Base-by-base conservation (phyloP, 2,888 invertebrate species). In the Eueremaeus valkanovi region DNA sequence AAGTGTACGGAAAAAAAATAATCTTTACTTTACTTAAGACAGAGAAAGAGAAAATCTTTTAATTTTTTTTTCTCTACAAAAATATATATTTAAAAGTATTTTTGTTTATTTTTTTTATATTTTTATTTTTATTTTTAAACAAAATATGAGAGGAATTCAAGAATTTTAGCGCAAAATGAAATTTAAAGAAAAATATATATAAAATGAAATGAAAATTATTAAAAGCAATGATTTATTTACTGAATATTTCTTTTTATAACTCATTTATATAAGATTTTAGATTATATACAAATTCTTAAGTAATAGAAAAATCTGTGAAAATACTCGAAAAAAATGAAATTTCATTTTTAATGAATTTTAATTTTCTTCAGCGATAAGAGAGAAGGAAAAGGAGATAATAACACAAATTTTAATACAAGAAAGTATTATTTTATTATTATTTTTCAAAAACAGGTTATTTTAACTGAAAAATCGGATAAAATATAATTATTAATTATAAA, bases 201-300 rank as follows among this genome's bases (percentile, higher is more conserved):
- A 55, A 24, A 55, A 55, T 27, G 24, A 6, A 55, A 24, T 24
- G 55, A 55, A 55, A 55, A 27, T 55, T 55, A 55, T 8, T n/a
- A n/a, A 27, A 55, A 55, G 13, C 24, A 55, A 55, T 55, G 55
- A 55, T 55, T 55, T 55, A 55, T 55, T 55, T 24, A 55, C 55
- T 55, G 24, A 55, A 55, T 9, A 51, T 51, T 51, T 24, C 27
- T 3, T 9, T 55, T 55, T 27, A 24, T 0, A 24, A 24, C 9
- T 55, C 24, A 24, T 9, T 55, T 55, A 55, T 27, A 24, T 55
- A 24, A 55, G 21, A 55, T 55, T 51, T 24, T 1, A 55, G 55
- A 55, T 55, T 55, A 55, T 18, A 49, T 24, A 24, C 21, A 8
- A 36, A 36, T 36, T 3, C 55, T 55, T 11, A 11, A 27, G 5